A percentile compares a stretch with the other conserved stretches of the same genome.
These are phyloP conservation scores for Bos indicus DNA, from an alignment of 2,113 vertebrate species.

Conservation along the genomic window DNA sequence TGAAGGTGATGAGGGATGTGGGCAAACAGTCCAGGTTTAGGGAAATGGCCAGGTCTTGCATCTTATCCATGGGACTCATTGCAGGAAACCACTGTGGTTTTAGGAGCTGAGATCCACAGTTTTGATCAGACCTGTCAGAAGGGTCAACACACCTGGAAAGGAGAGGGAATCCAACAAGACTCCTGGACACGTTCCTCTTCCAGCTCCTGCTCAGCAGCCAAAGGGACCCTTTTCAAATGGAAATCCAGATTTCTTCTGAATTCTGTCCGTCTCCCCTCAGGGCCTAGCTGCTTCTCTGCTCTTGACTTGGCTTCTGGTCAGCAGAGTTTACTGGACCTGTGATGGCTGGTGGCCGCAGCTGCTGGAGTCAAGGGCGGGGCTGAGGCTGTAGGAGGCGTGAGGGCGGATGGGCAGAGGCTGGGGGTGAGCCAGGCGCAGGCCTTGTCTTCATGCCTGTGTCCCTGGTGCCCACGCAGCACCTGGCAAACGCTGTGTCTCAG, in stretches of 20 bases:
- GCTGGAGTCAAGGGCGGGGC: too few species aligned
- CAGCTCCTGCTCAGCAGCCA: neutral
- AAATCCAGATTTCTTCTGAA: neutral
- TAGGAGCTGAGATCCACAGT: neutral
- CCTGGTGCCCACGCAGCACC: neutral
- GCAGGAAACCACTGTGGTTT: neutral
- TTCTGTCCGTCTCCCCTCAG: neutral
- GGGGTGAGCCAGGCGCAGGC: neutral
- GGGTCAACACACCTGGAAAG: neutral
- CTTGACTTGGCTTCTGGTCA: neutral
- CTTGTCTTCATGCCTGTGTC: neutral
- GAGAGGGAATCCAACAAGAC: too few species aligned
- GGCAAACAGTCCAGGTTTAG: neutral
- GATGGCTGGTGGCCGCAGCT: too few species aligned
- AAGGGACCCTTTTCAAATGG: too few species aligned
- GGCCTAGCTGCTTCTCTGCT: neutral
- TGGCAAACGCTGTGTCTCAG: neutral
- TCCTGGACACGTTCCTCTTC: neutral
- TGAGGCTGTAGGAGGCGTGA: neutral
- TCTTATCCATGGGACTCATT: neutral
- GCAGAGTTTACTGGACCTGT: neutral
- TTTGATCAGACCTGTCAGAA: neutral
- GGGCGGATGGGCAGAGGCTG: fast-evolving
- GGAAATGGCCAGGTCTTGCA: neutral
- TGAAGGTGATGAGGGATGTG: neutral